Conservation (phyloP, 2,113 vertebrate species). For the Myocastor coypus region DNA sequence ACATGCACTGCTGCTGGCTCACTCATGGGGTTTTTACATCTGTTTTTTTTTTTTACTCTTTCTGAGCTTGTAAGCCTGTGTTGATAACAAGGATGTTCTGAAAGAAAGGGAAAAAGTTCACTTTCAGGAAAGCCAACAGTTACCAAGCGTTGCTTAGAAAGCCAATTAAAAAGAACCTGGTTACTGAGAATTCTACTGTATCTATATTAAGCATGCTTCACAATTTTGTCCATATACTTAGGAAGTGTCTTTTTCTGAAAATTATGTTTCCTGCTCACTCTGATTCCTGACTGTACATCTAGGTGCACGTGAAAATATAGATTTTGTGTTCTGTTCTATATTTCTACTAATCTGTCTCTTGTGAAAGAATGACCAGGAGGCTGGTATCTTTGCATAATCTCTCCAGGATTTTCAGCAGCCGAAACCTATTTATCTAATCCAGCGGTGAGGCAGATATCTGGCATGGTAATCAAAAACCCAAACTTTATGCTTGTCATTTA, state of each 20-base stretch:
- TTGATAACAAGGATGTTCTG: conserved; percentile 1
- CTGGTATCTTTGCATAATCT: neutral
- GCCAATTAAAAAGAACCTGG: neutral
- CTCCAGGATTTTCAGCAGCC: neutral
- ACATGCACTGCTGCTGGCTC: neutral
- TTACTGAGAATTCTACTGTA: neutral
- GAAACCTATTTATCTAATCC: neutral
- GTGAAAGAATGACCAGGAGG: neutral
- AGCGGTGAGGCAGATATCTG: neutral
- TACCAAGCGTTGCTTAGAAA: neutral
- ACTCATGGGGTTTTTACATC: neutral
- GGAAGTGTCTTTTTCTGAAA: conserved; percentile 4
- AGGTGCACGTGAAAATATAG: conserved; percentile 12
- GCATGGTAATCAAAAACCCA: conserved; percentile 1
- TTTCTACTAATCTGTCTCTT: conserved; percentile 28
- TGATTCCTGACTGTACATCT: neutral
- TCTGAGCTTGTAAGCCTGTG: neutral
- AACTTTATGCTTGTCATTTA: neutral
- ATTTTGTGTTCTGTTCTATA: neutral
- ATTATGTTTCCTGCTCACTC: neutral
- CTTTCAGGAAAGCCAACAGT: neutral
- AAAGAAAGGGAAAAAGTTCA: neutral
- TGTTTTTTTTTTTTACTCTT: neutral
- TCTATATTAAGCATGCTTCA: neutral
- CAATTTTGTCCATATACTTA: neutral